Percentiles rank a stretch among this genome's conserved stretches.
phyloP scores from a whole-genome alignment of 2,797 vertebrate genomes.

The Heliangelus exortis region DNA sequence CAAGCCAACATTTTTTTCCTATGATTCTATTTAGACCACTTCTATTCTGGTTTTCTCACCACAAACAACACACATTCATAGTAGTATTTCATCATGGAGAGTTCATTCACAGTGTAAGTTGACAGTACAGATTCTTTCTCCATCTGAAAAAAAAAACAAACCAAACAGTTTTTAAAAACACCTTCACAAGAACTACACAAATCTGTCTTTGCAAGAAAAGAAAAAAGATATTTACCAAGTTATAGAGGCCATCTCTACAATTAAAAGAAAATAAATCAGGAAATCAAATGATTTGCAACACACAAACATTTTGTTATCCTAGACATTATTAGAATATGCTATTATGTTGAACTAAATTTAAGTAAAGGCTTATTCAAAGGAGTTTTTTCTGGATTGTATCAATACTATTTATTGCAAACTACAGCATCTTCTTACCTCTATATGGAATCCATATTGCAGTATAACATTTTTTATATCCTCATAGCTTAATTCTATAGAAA shows the following conservation, averaged over 20 bases:
- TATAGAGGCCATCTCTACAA: background rate
- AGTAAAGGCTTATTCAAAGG: background rate
- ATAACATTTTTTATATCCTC: constrained; percentile 94
- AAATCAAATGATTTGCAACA: background rate
- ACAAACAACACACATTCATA: constrained; percentile 99
- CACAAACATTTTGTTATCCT: background rate
- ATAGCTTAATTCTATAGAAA: constrained; percentile 96
- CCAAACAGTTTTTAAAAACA: constrained; percentile 9
- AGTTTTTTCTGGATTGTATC: background rate
- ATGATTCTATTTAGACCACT: constrained; percentile 59
- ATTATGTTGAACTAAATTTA: background rate
- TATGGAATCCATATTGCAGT: constrained; percentile 89
- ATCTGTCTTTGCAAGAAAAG: background rate
- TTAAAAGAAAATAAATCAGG: background rate
- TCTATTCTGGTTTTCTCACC: constrained; percentile 88
- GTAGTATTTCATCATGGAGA: constrained; percentile 96
- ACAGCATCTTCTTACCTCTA: constrained; percentile 86
- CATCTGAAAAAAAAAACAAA: constrained; percentile 79
- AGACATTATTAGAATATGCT: background rate
- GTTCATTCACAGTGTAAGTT: constrained; percentile 97
- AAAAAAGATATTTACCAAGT: background rate
- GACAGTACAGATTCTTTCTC: constrained; percentile 92
- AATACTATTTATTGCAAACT: background rate
- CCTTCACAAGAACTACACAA: background rate
- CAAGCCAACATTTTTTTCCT: constrained; percentile 25